Percentiles rank a stretch among this genome's conserved stretches.
These are phyloP conservation scores for Plebejus anna DNA, from an alignment of 2,888 invertebrate genomes.

Conservation along the genomic window DNA sequence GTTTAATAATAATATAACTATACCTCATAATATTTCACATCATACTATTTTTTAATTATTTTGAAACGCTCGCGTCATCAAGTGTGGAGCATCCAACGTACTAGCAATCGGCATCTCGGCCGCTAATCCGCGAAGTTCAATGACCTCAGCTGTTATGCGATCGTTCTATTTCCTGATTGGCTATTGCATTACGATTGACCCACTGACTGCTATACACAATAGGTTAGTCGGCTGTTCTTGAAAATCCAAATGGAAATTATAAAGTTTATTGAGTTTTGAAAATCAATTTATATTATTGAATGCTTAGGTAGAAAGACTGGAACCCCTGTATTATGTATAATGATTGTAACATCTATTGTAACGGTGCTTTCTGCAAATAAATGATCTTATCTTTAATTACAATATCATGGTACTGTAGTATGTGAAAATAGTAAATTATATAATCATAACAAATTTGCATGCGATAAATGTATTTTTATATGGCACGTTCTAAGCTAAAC, in stretches of 20 bases:
- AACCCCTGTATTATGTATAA: too few relatives aligned
- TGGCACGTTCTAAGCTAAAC: too few relatives aligned
- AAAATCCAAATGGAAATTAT: neutral
- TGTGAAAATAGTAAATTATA: too few relatives aligned
- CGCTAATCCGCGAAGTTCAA: constrained; percentile 25
- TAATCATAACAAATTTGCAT: too few relatives aligned
- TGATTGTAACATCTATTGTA: too few relatives aligned
- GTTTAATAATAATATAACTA: neutral
- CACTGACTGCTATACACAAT: neutral
- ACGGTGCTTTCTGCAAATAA: too few relatives aligned
- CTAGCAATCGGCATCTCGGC: neutral
- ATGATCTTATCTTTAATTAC: too few relatives aligned
- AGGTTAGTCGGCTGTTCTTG: neutral
- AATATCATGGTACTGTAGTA: too few relatives aligned
- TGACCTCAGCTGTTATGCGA: constrained; percentile 19
- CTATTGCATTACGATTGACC: constrained; percentile 4
- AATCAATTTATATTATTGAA: neutral
- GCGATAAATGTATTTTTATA: too few relatives aligned
- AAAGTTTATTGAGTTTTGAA: neutral
- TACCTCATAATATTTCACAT: neutral
- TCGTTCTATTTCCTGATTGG: constrained; percentile 20
- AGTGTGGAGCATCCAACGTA: neutral
- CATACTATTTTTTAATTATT: neutral
- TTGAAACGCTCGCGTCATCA: constrained; percentile 23
- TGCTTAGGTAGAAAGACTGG: too few relatives aligned